Evolutionary conservation across 23 tunicate genomes (phyloP).

Genomic region (Aplidium turbinatum): DNA sequence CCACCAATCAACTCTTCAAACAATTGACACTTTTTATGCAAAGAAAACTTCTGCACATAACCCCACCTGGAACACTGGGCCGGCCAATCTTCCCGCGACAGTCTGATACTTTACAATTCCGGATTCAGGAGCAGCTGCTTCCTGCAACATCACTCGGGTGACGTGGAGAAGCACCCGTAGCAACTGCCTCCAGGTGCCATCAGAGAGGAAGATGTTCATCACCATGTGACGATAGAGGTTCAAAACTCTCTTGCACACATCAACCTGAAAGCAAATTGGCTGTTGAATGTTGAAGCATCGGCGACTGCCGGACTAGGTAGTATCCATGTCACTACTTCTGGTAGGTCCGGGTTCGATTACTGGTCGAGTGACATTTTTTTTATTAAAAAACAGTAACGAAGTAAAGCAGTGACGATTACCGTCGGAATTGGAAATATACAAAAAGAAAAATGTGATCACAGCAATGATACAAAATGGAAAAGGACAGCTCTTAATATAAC

Average conservation of each 20-base stretch:
- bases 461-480: too few species aligned
- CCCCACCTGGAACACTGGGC: conserved; percentile 60
- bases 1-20: too few species aligned
- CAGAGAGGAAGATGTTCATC: conserved; percentile 58
- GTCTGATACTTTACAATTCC: conserved; percentile 27
- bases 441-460: too few species aligned
- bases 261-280: conserved; percentile 58
- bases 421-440: too few species aligned
- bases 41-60: not conserved
- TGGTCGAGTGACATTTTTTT: too few species aligned
- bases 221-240: conserved; percentile 81
- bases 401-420: too few species aligned
- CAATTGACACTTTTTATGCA: not conserved
- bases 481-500: too few species aligned
- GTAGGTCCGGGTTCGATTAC: too few species aligned
- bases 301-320: too few species aligned
- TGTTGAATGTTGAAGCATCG: too few species aligned
- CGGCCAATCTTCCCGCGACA: conserved; percentile 49
- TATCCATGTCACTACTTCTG: too few species aligned
- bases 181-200: conserved; percentile 77
- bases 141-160: conserved; percentile 65
- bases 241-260: conserved; percentile 77
- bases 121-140: conserved; percentile 26
- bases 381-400: too few species aligned
- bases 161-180: conserved; percentile 78